Conservation (phyloP, 2,888 invertebrate species). For the Resseliella maxima region DNA sequence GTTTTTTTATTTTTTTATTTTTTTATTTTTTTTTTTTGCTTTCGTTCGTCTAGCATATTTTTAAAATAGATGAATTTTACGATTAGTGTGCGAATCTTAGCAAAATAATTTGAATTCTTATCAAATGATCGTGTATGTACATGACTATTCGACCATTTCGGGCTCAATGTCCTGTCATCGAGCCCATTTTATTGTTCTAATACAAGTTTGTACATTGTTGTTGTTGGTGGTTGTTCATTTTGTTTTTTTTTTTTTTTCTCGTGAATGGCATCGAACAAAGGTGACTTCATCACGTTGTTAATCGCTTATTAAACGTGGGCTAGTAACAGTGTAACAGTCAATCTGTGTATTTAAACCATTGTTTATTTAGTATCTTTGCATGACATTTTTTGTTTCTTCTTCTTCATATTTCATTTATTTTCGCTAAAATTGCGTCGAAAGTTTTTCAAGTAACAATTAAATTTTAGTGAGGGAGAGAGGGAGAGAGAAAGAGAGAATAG, state of each 20-base stretch:
- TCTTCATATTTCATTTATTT: not conserved
- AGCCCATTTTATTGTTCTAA: constrained; percentile 1
- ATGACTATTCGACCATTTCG: not conserved
- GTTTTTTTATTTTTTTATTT: too few relatives aligned
- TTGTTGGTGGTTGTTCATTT: too few relatives aligned
- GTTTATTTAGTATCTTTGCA: not conserved
- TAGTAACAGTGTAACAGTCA: constrained; percentile 28
- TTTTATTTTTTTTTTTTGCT: too few relatives aligned
- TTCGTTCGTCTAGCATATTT: too few relatives aligned
- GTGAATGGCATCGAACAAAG: constrained; percentile 15
- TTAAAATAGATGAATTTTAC: too few relatives aligned
- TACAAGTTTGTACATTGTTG: too few relatives aligned
- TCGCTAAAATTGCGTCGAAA: not conserved
- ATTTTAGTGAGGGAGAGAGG: too few relatives aligned
- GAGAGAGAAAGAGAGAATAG: too few relatives aligned
- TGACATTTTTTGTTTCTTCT: not conserved
- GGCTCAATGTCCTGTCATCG: not conserved
- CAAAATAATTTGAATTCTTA: not conserved
- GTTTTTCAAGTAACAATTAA: too few relatives aligned
- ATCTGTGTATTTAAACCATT: not conserved
- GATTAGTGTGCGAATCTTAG: not conserved
- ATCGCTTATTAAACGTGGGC: constrained; percentile 3
- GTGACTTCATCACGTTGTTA: constrained; percentile 42
- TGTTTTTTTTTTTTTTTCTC: too few relatives aligned
- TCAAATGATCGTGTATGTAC: too few relatives aligned